phyloP scores from a whole-genome alignment of 2,888 invertebrate species.

The Noctua pronuba region DNA sequence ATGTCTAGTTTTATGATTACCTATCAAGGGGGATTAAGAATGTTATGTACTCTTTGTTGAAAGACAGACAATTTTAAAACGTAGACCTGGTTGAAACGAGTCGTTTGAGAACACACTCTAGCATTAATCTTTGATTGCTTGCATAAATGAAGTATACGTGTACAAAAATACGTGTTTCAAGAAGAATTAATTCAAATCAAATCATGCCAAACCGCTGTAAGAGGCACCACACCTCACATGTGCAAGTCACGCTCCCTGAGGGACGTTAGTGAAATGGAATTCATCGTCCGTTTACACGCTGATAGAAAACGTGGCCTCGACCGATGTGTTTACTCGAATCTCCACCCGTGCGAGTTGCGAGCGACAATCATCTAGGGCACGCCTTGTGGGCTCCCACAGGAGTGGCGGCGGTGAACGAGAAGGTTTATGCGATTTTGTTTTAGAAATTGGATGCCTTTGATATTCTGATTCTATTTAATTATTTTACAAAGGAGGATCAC shows the following conservation, averaged over 20 bases:
- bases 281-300: slow-evolving; percentile 47
- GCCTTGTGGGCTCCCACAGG: background rate
- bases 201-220: background rate
- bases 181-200: background rate
- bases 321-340: slow-evolving; percentile 15
- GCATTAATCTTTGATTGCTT: background rate
- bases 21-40: background rate
- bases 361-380: background rate
- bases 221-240: slow-evolving; percentile 19
- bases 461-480: background rate
- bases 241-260: slow-evolving; percentile 38
- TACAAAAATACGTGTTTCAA: background rate
- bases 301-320: slow-evolving; percentile 48
- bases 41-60: background rate
- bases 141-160: background rate
- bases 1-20: slow-evolving; percentile 12
- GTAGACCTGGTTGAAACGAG: background rate
- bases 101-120: background rate
- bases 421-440: background rate
- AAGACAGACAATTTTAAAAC: background rate
- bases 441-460: background rate
- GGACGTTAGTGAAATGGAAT: slow-evolving; percentile 47
- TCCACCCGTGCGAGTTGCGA: background rate
- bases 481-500: background rate
- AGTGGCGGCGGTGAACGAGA: background rate